Evolutionary conservation across 2,113 vertebrate genomes (phyloP).

Genomic region (Mustela lutreola): DNA sequence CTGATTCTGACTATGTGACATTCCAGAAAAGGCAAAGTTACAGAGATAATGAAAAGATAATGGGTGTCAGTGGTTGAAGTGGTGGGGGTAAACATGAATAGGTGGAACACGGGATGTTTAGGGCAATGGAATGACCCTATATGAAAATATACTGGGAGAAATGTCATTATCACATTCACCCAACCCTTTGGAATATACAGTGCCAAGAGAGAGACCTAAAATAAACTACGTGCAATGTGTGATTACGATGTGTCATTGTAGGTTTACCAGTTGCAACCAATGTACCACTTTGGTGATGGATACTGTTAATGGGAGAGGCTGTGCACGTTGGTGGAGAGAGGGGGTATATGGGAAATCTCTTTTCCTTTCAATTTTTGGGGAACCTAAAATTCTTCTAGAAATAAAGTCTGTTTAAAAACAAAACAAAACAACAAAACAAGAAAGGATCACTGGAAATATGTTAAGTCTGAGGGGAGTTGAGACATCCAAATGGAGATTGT

Average conservation of each 20-base stretch:
- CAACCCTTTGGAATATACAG: not conserved
- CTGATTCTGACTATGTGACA: not conserved
- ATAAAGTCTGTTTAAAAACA: not conserved
- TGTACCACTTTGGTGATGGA: not conserved
- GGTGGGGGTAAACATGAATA: not conserved
- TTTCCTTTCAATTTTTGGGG: not conserved
- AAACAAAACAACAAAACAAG: not conserved
- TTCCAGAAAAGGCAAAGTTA: not conserved
- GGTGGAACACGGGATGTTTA: not conserved
- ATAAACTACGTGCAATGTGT: not conserved
- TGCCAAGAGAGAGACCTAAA: not conserved
- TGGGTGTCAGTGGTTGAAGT: not conserved
- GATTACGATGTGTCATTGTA: not conserved
- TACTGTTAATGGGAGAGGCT: not conserved
- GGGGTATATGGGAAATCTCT: not conserved
- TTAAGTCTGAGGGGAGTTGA: not conserved
- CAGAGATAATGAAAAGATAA: not conserved
- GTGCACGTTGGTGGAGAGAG: not conserved
- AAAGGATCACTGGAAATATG: not conserved
- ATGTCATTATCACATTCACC: not conserved
- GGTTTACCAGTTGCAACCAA: not conserved
- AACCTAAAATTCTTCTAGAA: not conserved
- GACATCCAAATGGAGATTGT: not conserved
- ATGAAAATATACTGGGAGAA: not conserved
- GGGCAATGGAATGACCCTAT: not conserved